These are phyloP conservation scores for Oppia nitens DNA, from an alignment of 1,140 invertebrate genomes.

Conservation along the genomic window DNA sequence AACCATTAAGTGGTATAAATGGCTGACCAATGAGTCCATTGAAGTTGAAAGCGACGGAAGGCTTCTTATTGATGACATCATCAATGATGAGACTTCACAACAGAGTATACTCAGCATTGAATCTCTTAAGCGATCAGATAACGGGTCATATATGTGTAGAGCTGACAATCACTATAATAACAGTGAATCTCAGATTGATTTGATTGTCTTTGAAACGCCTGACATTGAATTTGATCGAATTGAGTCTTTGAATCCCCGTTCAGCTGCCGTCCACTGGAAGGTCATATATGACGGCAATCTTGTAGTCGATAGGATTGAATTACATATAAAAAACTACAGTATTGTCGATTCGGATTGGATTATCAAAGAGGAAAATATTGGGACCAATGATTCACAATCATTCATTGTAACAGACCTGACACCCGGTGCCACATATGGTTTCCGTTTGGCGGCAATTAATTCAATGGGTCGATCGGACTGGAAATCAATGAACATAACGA, in stretches of 20 bases:
- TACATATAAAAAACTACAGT: slow-evolving; percentile 22
- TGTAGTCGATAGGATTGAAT: slow-evolving; percentile 18
- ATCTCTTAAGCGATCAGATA: slow-evolving; percentile 15
- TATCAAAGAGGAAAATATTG: slow-evolving; percentile 17
- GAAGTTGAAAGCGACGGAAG: neutral
- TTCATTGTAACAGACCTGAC: slow-evolving; percentile 19
- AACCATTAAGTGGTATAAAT: slow-evolving; percentile 12
- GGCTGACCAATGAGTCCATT: neutral
- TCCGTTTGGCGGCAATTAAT: slow-evolving; percentile 21
- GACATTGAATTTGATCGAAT: slow-evolving; percentile 20
- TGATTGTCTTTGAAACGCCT: slow-evolving; percentile 19
- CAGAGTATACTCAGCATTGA: slow-evolving; percentile 14
- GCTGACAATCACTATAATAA: slow-evolving; percentile 13
- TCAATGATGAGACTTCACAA: neutral
- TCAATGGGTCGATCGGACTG: slow-evolving; percentile 19
- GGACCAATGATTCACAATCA: slow-evolving; percentile 12
- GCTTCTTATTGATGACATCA: neutral
- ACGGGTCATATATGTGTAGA: slow-evolving; percentile 19
- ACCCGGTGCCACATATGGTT: slow-evolving; percentile 22
- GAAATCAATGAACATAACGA: slow-evolving; percentile 20
- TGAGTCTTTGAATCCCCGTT: slow-evolving; percentile 16
- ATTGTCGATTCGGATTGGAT: slow-evolving; percentile 16
- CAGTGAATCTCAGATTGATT: slow-evolving; percentile 14
- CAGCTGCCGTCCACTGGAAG: slow-evolving; percentile 18
- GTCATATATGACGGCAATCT: slow-evolving; percentile 21